Percentiles rank a stretch among this genome's conserved stretches.
Evolutionary conservation across 2,113 vertebrate genomes (phyloP).

Genomic region (Melanocharis versteri): DNA sequence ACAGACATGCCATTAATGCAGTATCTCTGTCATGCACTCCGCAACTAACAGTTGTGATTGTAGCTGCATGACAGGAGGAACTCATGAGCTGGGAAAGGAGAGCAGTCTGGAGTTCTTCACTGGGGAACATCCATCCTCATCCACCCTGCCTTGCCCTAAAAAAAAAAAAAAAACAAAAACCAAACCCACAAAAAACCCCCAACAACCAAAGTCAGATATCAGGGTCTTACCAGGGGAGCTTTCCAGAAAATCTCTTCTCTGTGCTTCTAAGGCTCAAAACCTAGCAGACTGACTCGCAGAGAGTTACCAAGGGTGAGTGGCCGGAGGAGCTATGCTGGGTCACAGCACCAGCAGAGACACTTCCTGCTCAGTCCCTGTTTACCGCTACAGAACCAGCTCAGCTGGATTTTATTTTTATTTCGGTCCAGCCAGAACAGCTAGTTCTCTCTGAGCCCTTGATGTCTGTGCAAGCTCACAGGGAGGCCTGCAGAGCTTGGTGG

Average conservation of each 20-base stretch:
- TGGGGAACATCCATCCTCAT: too few species aligned
- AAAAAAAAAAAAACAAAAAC: not conserved
- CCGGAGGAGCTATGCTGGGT: not conserved
- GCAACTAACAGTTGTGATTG: not conserved
- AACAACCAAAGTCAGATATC: not conserved
- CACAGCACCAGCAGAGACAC: not conserved
- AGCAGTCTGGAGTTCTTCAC: not conserved
- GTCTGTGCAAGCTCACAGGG: not conserved
- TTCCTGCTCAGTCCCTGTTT: not conserved
- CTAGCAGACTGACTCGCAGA: not conserved
- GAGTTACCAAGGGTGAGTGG: not conserved
- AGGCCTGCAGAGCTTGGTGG: not conserved
- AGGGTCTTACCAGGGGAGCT: not conserved
- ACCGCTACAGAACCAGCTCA: not conserved
- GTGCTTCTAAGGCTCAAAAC: not conserved
- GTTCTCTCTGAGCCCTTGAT: not conserved
- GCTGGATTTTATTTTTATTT: not conserved
- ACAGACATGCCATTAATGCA: not conserved
- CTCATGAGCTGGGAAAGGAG: not conserved
- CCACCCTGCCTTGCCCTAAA: too few species aligned
- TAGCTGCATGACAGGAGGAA: not conserved
- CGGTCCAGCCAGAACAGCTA: not conserved
- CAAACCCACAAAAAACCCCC: not conserved
- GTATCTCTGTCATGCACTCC: not conserved
- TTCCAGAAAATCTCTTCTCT: not conserved